Base-by-base conservation (phyloP, 2,888 invertebrate species). In the Habroteleia sp. region DNA sequence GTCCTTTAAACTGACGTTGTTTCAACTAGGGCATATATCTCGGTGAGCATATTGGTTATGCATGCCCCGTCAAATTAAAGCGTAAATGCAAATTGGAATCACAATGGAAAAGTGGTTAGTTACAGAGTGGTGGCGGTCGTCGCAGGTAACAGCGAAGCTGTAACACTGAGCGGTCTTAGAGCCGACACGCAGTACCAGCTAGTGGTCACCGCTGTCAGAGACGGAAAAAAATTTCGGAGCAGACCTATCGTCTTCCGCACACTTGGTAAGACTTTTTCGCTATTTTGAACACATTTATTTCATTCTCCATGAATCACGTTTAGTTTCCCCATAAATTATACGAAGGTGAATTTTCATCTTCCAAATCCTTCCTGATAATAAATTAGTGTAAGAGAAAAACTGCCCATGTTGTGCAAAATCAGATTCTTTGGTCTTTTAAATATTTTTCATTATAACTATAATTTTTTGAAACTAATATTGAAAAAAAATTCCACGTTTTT, bases 41-140 rank as follows among this genome's bases (percentile, higher is more conserved):
- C 23, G n/a, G 37, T 17, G 68, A 44, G 52, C 44, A 44, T 42
- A 56, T 35, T 48, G 74, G 68, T 66, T 54, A 76, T 69, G 76
- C 76, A 76, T 73, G 76, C 20, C 52, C 35, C 42, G 52, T 35
- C 35, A 44, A 56, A 65, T 42, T 17, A 2, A 20, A 23, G 17
- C n/a, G n/a, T 44, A 10, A 35, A 11, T 33, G 42, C 71, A 78
- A 79, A 56, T 79, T 79, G 52, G 79, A 84, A 84, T 84, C 80
- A 84, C 82, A 87, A 88, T 81, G 81, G 80, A 76, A 82, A 84
- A 83, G 79, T 83, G 86, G 91, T 94, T 95, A 96, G 96, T 95
- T 96, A 95, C 95, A 96, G 96, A 93, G 95, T 96, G 92, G 95
- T 96, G 90, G 92, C 94, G 91, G 94, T 95, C 89, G 95, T 96